Conservation (phyloP, 1,140 invertebrate species). For the Atta texana region DNA sequence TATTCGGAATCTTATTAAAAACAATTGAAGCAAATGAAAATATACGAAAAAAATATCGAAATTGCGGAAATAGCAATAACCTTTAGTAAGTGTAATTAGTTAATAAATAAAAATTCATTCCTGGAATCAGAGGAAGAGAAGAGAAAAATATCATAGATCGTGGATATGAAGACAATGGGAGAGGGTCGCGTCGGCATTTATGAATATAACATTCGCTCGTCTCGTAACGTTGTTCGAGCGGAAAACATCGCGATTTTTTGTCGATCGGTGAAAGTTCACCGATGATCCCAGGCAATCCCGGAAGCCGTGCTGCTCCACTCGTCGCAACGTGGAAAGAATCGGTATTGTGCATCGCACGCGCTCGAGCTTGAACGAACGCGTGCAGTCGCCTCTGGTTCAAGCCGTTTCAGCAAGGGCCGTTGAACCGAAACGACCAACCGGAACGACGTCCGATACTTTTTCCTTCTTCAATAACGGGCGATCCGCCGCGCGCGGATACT, state of each 20-base stretch:
- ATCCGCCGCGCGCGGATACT: conserved; percentile 54
- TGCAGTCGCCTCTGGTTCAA: conserved; percentile 59
- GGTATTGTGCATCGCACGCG: conserved; percentile 73
- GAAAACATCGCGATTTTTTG: conserved; percentile 47
- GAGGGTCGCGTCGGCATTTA: conserved; percentile 33
- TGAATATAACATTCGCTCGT: conserved; percentile 19
- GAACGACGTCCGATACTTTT: conserved; percentile 59
- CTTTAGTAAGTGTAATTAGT: neutral
- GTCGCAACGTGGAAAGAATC: conserved; percentile 54
- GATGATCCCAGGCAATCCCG: conserved; percentile 62
- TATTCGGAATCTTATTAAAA: neutral
- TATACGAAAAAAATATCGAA: neutral
- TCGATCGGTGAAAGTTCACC: conserved; percentile 59
- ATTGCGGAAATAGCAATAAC: neutral
- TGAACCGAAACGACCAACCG: conserved; percentile 57
- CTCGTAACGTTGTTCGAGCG: conserved; percentile 19
- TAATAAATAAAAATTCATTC: neutral
- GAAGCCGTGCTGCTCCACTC: conserved; percentile 46
- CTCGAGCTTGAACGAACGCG: conserved; percentile 73
- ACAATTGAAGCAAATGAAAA: neutral
- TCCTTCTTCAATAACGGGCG: conserved; percentile 59
- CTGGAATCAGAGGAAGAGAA: neutral
- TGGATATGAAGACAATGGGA: conserved; percentile 28
- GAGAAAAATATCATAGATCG: conserved; percentile 2
- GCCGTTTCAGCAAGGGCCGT: conserved; percentile 53